Base-by-base conservation (phyloP, 2,797 vertebrate species). In the Emydoidea blandingii region DNA sequence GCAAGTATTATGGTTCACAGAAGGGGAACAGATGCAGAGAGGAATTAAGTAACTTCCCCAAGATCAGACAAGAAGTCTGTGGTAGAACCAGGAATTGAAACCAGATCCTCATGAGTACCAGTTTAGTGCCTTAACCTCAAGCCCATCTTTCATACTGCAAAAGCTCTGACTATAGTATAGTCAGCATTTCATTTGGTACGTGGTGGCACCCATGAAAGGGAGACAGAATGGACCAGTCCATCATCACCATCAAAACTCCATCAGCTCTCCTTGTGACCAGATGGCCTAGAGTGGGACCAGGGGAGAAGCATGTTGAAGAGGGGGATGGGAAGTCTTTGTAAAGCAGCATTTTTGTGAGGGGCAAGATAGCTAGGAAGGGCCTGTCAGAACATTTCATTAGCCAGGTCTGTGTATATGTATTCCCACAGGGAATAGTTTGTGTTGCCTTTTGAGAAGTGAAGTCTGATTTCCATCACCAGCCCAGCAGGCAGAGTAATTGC, bases 391-490 rank as follows among this genome's bases (percentile, higher is more conserved):
- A 44, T 47, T 12, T 0, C 34, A 6, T 90, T 59, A 83, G 65
- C 16, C 79, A 91, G 49, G 62, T 49, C 37, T 68, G 1, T 65
- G 2, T 19, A 5, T 65, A 11, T 3, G 78, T 90, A n/a, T 3
- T 74, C 88, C 10, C 82, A 3, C 1, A 2, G 81, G 44, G 25
- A 2, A 5, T 86, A 52, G n/a, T 57, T 82, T 49, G 1, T 1
- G 8, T 8, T 83, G 18, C 72, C 49, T 81, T 54, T 83, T 79
- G 37, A 41, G 1, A 0, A 59, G n/a, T 86, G 87, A 86, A 7
- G 19, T 83, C 96, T 94, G 25, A 44, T 88, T 94, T 12, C 82
- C 10, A n/a, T 81, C 31, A 72, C 56, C 72, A 57, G 53, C 49
- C 49, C 1, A 68, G 11, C 18, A 5, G 21, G 12, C 29, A 56